Conservation (phyloP, 2,113 vertebrate species). For the Prunella himalayana region DNA sequence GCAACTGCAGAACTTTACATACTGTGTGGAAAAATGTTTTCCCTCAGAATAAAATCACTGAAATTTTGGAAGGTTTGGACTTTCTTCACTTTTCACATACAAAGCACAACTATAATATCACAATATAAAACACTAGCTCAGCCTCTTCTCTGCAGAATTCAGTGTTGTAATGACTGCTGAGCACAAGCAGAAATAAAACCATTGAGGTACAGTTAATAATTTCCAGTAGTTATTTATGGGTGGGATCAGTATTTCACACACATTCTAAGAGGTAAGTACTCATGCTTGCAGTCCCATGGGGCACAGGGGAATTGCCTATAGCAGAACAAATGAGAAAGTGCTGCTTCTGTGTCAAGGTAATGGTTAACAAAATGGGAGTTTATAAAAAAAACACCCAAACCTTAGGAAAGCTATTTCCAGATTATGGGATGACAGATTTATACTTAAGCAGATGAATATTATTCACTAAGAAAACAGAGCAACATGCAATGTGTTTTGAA, state of each 20-base stretch:
- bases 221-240: neutral
- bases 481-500: constrained; percentile 2
- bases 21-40: neutral
- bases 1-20: neutral
- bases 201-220: neutral
- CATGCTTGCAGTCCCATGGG: neutral
- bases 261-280: neutral
- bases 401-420: constrained; percentile 19
- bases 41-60: neutral
- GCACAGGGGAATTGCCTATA: neutral
- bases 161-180: neutral
- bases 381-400: neutral
- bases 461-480: neutral
- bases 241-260: neutral
- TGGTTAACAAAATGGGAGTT: neutral
- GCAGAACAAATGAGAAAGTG: neutral
- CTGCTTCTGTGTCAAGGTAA: neutral
- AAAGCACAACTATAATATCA: neutral
- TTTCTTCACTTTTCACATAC: rapidly evolving
- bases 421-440: neutral
- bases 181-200: neutral
- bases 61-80: neutral
- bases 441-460: neutral
- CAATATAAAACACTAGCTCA: neutral
- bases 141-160: neutral